These are phyloP conservation scores for Helicolenus hilgendorfi DNA, from an alignment of 2,797 vertebrate species.

Conservation along the genomic window DNA sequence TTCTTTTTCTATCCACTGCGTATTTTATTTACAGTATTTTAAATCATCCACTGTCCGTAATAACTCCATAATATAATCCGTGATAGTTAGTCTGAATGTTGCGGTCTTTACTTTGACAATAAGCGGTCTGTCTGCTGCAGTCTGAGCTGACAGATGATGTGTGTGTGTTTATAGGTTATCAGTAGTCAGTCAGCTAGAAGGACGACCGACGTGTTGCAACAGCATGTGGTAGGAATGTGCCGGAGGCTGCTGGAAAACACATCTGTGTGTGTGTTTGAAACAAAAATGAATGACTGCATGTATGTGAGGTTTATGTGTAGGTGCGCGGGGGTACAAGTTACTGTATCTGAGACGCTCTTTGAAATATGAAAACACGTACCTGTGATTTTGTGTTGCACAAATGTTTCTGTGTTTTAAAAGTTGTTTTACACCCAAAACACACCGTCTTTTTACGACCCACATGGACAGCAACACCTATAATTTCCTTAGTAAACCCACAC, in stretches of 20 bases:
- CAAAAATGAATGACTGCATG: slow-evolving; percentile 41
- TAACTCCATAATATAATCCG: not conserved
- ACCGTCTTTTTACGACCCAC: not conserved
- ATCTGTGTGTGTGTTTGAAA: slow-evolving; percentile 52
- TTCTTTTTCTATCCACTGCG: not conserved
- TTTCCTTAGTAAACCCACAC: slow-evolving; percentile 20
- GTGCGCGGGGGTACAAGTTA: not conserved
- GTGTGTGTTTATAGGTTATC: slow-evolving; percentile 71
- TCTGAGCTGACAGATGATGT: slow-evolving; percentile 50
- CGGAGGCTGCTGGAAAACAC: slow-evolving; percentile 66
- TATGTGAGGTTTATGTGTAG: slow-evolving; percentile 1
- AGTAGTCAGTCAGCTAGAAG: slow-evolving; percentile 63
- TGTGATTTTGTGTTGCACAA: not conserved
- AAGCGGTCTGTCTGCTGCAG: slow-evolving; percentile 6
- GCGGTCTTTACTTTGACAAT: slow-evolving; percentile 34
- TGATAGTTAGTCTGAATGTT: slow-evolving; percentile 15
- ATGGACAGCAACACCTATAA: not conserved
- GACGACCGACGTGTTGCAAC: slow-evolving; percentile 72
- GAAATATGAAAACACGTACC: not conserved
- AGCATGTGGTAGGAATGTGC: slow-evolving; percentile 82
- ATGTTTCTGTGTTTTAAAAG: not conserved
- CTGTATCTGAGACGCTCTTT: slow-evolving; percentile 22
- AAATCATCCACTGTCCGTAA: not conserved
- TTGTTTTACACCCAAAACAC: not conserved
- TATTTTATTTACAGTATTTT: slow-evolving; percentile 1